Conservation (phyloP, 2,888 invertebrate genomes). For the Prosapia bicincta region DNA sequence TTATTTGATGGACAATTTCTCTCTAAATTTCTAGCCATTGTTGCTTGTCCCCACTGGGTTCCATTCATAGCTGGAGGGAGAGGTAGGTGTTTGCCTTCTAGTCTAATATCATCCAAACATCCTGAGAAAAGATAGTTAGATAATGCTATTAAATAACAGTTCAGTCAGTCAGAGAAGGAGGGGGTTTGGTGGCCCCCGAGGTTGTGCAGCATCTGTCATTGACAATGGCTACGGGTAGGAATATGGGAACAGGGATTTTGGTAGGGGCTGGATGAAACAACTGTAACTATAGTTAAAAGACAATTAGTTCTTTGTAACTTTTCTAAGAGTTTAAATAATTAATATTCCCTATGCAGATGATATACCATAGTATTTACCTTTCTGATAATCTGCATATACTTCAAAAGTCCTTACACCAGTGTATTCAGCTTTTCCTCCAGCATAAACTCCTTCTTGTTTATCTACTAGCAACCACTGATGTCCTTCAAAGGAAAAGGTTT, state of each 20-base stretch:
- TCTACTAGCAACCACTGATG: constrained; percentile 91
- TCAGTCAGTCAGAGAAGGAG: too few relatives aligned
- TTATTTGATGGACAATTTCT: constrained; percentile 93
- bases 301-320: too few relatives aligned
- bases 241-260: too few relatives aligned
- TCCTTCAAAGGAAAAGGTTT: constrained; percentile 84
- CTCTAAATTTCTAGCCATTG: constrained; percentile 88
- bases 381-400: constrained; percentile 92
- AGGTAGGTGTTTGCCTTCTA: constrained; percentile 93
- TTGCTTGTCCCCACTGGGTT: constrained; percentile 93
- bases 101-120: constrained; percentile 77
- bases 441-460: constrained; percentile 92
- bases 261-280: too few relatives aligned
- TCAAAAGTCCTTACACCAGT: constrained; percentile 91
- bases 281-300: too few relatives aligned
- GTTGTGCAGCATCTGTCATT: too few relatives aligned
- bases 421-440: constrained; percentile 93
- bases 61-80: constrained; percentile 93
- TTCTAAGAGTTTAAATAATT: too few relatives aligned
- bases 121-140: constrained; percentile 49
- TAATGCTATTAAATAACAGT: too few relatives aligned
- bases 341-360: too few relatives aligned
- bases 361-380: too few relatives aligned
- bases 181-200: too few relatives aligned
- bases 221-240: too few relatives aligned